These are phyloP conservation scores for Hippasteria phrygiana DNA, from an alignment of 53 echinoderm and acorn worm genomes.

Conservation along the genomic window DNA sequence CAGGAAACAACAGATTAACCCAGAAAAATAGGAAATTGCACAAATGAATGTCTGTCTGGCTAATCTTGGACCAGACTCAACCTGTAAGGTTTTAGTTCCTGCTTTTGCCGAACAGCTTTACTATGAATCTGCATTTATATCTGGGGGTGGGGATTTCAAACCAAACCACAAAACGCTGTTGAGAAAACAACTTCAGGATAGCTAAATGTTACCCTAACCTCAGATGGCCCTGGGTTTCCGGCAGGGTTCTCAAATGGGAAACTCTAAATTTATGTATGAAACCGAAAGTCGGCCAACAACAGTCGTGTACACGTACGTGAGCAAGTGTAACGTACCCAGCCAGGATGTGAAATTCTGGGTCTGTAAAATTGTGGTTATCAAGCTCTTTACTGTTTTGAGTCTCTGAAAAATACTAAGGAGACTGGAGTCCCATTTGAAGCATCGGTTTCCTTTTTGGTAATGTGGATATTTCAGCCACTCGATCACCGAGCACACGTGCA, in stretches of 20 bases:
- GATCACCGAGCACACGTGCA: too few relatives aligned
- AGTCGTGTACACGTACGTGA: too few relatives aligned
- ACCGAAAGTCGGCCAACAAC: background rate
- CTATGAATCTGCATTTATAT: too few relatives aligned
- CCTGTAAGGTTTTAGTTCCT: background rate
- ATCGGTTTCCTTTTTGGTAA: too few relatives aligned
- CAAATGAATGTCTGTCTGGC: background rate
- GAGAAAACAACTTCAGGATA: constrained; percentile 28
- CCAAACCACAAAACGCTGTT: background rate
- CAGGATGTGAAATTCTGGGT: background rate
- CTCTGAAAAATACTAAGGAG: too few relatives aligned
- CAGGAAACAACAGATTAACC: background rate
- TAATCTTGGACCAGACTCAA: background rate
- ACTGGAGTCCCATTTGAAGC: too few relatives aligned
- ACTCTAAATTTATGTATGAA: background rate
- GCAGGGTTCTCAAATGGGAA: constrained; percentile 1
- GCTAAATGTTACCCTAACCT: constrained; percentile 3
- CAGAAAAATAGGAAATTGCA: background rate
- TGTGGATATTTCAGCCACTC: too few relatives aligned
- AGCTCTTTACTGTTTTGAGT: too few relatives aligned
- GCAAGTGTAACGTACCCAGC: background rate
- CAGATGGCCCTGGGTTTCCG: constrained; percentile 16
- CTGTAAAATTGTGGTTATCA: too few relatives aligned
- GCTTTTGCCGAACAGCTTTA: background rate
- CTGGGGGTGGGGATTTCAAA: background rate